Base-by-base conservation (phyloP, 2,113 vertebrate species). In the Gadus macrocephalus region DNA sequence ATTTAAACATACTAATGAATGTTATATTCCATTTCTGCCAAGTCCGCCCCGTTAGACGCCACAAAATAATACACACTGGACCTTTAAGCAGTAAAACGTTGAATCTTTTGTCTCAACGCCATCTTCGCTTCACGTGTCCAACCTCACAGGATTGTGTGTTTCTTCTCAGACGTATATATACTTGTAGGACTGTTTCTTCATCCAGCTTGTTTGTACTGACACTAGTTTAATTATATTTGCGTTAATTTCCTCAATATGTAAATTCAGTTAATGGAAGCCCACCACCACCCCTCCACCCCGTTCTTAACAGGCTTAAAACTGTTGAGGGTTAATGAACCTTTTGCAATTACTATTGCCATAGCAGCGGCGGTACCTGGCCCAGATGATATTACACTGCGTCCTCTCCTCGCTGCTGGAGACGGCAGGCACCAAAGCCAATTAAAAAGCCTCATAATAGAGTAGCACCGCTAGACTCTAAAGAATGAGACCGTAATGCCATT, bases 271-370 rank as follows among this genome's bases (percentile, higher is more conserved):
- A 94, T 94, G 91, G 89, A 89, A 89, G 22, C 61, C 42, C 42
- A 12, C 42, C 42, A 49, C 42, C 42, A 14, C 42, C 42, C 61
- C 61, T 11, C 61, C 90, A 86, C 86, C 86, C 81, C 71, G 90
- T 90, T 88, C 90, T 91, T 91, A 91, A 93, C 93, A 92, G 89
- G 90, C 12, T 49, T 93, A 91, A 85, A 89, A 92, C 93, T 90
- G 88, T 86, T 90, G 91, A 91, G 93, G 94, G 91, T 94, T 95
- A 96, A 96, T 95, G 94, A 95, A 92, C 91, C 93, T 91, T 86
- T 91, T 93, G 92, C 93, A 96, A 96, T 96, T 96, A 93, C 89
- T 85, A 91, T 94, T 91, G 87, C 94, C 92, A 94, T 94, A 93
- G 93, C 89, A 92, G 93, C 92, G 89, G 82, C 77, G 73, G 83